These are phyloP conservation scores for Mystacornis crossleyi DNA, from an alignment of 2,113 vertebrate species.

Conservation along the genomic window DNA sequence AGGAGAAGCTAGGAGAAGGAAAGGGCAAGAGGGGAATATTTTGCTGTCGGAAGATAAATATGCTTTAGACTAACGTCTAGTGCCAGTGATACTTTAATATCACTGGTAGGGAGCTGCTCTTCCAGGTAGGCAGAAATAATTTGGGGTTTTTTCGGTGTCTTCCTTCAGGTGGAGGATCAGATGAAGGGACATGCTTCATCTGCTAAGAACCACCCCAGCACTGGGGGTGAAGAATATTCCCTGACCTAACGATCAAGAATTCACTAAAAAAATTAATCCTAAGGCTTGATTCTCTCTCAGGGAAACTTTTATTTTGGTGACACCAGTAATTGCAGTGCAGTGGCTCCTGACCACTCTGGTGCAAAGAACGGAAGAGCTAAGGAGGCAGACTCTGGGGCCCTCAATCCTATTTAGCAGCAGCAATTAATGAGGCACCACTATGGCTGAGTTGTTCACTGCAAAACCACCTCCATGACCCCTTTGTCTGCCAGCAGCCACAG, in stretches of 20 bases:
- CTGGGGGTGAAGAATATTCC: not conserved
- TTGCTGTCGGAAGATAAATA: conserved; percentile 72
- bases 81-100: conserved; percentile 56
- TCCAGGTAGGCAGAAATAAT: not conserved
- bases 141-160: not conserved
- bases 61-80: conserved; percentile 9
- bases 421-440: not conserved
- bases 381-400: not conserved
- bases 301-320: not conserved
- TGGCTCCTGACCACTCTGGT: not conserved
- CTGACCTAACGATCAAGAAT: not conserved
- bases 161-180: not conserved
- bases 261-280: not conserved
- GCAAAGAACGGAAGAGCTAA: not conserved
- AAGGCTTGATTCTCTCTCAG: fast-evolving
- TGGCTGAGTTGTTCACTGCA: not conserved
- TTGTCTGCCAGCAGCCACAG: not conserved
- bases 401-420: not conserved
- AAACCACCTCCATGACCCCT: not conserved
- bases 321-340: not conserved
- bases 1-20: conserved; percentile 53
- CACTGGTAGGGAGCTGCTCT: not conserved
- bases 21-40: conserved; percentile 58
- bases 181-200: fast-evolving
- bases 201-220: fast-evolving